Evolutionary conservation across 2,113 vertebrate genomes (phyloP), one percentile per base, ranked within the genome.

Genomic region (Zingel zingel): DNA sequence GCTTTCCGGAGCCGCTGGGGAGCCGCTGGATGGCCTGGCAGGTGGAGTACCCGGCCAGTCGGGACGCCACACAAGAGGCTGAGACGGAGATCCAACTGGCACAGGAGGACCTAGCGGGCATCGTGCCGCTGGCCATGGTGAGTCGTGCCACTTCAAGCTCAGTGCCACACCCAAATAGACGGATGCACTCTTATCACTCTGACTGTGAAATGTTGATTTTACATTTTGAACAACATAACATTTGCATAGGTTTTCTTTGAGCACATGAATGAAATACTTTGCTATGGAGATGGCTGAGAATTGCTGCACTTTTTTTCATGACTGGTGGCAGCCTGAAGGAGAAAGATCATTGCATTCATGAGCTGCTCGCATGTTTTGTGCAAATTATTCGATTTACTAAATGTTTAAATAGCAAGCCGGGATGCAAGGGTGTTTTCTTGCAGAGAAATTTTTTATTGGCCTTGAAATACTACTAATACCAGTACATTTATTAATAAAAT

Each of bases 71-170:
- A 0, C 97, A 96, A 77, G 92, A 96, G 8, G 93, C 94, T 0
- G 94, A 98, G 84, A 97, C 98, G 0, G 97, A 97, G 93, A 96
- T 99, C 92, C 96, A 95, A 76, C 79, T 98, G 94, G 97, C 97
- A 59, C 97, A 97, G 92, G 97, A 97, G 91, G 98, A 98, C 86
- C 96, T 99, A 53, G 95, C 94, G 4, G 97, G 93, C 70, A 97
- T 99, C 7, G 96, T 99, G 70, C 98, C 98, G 0, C 65, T 99
- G 75, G 97, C 98, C 6, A 98, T 97, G 98, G 98, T 99, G 95
- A 97, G 97, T 84, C 57, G 76, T 47, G 30, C 75, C 62, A n/a
- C 75, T 53, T 85, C 56, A 66, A 78, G 70, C 79, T 72, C 47
- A 30, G 11, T 39, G 67, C 63, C 56, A 54, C 51, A 14, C 61